Percentiles rank a stretch among this genome's conserved stretches.
phyloP scores from a whole-genome alignment of 2,113 vertebrate genomes.

The Sitta europaea region DNA sequence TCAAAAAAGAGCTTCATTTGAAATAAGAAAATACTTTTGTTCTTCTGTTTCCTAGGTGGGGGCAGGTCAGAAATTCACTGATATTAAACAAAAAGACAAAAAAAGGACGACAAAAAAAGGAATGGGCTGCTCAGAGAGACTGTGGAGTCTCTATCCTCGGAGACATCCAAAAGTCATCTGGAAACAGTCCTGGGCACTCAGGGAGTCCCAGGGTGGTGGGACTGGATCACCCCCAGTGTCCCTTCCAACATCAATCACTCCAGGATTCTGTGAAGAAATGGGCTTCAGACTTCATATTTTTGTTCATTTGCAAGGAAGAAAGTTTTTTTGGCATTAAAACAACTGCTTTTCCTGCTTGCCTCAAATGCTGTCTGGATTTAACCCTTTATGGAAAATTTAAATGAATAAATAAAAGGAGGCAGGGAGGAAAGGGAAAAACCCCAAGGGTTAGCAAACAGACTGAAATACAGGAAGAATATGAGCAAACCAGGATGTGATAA shows the following conservation, averaged over 20 bases:
- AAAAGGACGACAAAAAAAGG: neutral
- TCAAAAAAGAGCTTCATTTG: neutral
- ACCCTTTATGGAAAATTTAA: neutral
- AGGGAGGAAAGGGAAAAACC: neutral
- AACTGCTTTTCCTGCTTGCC: neutral
- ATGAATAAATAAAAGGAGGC: no score
- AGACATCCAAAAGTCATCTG: neutral
- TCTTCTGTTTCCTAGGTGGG: neutral
- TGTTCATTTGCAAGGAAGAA: neutral
- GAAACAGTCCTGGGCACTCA: fast-evolving
- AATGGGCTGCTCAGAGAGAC: neutral
- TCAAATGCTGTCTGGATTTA: neutral
- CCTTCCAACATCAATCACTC: neutral
- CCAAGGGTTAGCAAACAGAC: neutral
- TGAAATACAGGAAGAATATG: neutral
- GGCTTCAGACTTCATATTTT: neutral
- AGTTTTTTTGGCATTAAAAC: neutral
- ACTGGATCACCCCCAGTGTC: neutral
- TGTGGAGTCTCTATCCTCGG: neutral
- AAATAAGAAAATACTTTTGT: neutral
- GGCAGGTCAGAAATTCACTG: neutral
- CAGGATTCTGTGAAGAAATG: neutral
- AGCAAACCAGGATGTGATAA: neutral
- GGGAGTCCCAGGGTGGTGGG: neutral
- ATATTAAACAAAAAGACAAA: neutral